Evolutionary conservation across 1,140 invertebrate species (phyloP).

Genomic region (Platorchestia sp.): DNA sequence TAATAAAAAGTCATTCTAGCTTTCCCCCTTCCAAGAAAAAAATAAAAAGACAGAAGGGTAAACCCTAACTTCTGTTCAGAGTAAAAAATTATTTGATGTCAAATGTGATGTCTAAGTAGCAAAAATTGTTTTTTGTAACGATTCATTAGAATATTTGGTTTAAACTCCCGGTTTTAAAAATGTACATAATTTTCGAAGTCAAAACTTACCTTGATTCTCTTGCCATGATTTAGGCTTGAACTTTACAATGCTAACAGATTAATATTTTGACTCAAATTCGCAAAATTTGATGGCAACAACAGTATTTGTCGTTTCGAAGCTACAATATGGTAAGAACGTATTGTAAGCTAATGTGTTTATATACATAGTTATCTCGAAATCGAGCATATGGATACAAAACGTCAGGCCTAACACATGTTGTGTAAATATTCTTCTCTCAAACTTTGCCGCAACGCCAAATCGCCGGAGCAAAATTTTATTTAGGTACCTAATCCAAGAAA

Average conservation of each 20-base stretch:
- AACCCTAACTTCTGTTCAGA: too few relatives aligned
- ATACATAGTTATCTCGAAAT: background rate
- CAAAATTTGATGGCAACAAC: background rate
- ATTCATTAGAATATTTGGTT: too few relatives aligned
- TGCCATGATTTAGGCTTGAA: background rate
- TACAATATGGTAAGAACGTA: background rate
- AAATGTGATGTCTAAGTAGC: too few relatives aligned
- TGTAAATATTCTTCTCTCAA: background rate
- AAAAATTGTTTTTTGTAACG: too few relatives aligned
- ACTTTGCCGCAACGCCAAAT: background rate
- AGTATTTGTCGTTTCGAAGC: background rate
- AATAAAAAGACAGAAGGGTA: too few relatives aligned
- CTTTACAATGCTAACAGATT: background rate
- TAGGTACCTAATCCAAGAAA: background rate
- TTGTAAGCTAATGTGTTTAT: background rate
- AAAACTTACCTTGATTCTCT: background rate
- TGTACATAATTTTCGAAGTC: too few relatives aligned
- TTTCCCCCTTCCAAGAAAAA: too few relatives aligned
- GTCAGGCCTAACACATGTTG: background rate
- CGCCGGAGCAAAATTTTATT: background rate
- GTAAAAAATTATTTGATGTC: too few relatives aligned
- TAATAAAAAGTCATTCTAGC: too few relatives aligned
- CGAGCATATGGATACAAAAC: background rate
- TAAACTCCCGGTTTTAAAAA: too few relatives aligned
- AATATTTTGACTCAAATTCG: background rate